Evolutionary conservation across 1,140 invertebrate genomes (phyloP), one percentile per base, ranked within the genome.

Genomic region (Diachasmimorpha longicaudata): DNA sequence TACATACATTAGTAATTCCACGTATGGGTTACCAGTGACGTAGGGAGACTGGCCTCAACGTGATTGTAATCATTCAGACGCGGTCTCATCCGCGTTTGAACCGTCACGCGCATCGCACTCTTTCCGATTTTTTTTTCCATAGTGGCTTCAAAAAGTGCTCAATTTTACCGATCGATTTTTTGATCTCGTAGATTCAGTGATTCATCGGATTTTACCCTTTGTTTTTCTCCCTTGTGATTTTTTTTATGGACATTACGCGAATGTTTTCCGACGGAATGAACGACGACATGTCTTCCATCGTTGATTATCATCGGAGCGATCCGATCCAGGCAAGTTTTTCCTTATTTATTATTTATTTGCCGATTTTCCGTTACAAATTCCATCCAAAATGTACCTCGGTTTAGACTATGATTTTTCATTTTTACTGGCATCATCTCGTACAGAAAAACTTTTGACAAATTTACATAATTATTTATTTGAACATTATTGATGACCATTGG

Each of bases 321-420:
- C 73, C 81, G 4, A 36, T 80, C 5, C 81, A 83, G 79, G 85
- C 84, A 58, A 86, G 83, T 75, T 75, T 71, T 74, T 70, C 48
- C 72, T 55, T 72, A 31, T 79, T 79, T 70, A 68, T 52, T 52
- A 63, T 63, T 52, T 52, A 63, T 63, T 16, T 72, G 8, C 72
- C 23, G 58, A 25, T 63, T 63, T 63, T 63, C 19, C 6, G 52
- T 21, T 5, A 10, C 21, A 5, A 16, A 21, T 6, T 10, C 44
- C 2, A 4, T 14, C 10, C 44, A 10, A 6, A 31, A 46, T 46
- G 1, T 3, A 3, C 3, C 4, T 46, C 31, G 31, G n/a, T n/a
- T n/a, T n/a, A n/a, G n/a, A n/a, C n/a, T n/a, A n/a, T n/a, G n/a
- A n/a, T n/a, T n/a, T n/a, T n/a, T n/a, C n/a, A n/a, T 39, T 39